Conservation (phyloP, 1,140 invertebrate genomes). For the Archivesica marissinica region DNA sequence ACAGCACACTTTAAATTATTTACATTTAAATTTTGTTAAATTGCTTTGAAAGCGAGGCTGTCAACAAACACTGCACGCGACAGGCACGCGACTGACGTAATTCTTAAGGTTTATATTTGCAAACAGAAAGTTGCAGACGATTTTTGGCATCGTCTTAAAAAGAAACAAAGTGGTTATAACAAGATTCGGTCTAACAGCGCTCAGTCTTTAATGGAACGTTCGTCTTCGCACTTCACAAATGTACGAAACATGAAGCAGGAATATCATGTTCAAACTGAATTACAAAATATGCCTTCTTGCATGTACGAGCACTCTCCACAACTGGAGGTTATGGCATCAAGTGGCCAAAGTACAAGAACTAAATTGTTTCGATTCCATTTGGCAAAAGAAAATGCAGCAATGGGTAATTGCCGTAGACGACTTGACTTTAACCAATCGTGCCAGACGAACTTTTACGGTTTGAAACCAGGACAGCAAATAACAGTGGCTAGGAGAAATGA, state of each 20-base stretch:
- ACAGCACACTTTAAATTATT: slow-evolving; percentile 61
- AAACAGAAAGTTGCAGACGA: slow-evolving; percentile 61
- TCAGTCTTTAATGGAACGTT: slow-evolving; percentile 44
- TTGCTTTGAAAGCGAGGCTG: slow-evolving; percentile 44
- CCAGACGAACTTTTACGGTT: slow-evolving; percentile 65
- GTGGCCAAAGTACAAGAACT: slow-evolving; percentile 18
- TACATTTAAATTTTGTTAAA: slow-evolving; percentile 63
- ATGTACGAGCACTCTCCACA: slow-evolving; percentile 65
- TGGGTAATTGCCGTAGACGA: slow-evolving; percentile 64
- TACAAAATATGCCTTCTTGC: slow-evolving; percentile 64
- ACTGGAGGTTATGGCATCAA: slow-evolving; percentile 19
- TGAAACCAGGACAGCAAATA: slow-evolving; percentile 86
- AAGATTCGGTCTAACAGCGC: no score
- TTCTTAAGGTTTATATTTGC: slow-evolving; percentile 52
- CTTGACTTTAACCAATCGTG: slow-evolving; percentile 77
- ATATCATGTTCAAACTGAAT: slow-evolving; percentile 40
- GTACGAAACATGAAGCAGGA: slow-evolving; percentile 46
- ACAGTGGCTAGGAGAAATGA: slow-evolving; percentile 96
- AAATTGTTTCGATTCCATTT: slow-evolving; percentile 64
- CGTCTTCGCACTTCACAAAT: neutral
- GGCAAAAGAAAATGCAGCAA: slow-evolving; percentile 66
- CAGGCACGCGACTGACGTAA: slow-evolving; percentile 57
- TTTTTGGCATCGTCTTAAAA: slow-evolving; percentile 62
- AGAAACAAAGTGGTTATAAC: slow-evolving; percentile 1
- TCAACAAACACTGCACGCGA: slow-evolving; percentile 63